Conservation (phyloP, 2,113 vertebrate genomes). For the Pao palembangensis region DNA sequence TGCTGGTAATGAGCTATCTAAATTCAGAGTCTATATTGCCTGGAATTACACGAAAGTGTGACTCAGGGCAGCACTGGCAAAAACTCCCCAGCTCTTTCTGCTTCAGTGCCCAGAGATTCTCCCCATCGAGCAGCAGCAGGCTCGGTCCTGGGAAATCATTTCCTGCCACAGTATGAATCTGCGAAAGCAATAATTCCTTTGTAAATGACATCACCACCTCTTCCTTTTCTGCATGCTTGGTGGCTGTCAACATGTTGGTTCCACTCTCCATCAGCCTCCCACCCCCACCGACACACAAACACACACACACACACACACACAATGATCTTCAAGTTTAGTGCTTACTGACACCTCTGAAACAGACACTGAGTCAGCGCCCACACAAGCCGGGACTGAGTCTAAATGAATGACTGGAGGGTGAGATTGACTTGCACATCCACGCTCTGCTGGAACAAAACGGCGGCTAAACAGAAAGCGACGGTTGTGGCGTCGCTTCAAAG, state of each 20-base stretch:
- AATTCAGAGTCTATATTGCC: constrained; percentile 72
- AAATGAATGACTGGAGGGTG: constrained; percentile 37
- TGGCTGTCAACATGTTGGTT: constrained; percentile 57
- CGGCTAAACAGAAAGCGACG: constrained; percentile 54
- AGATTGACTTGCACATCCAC: constrained; percentile 44
- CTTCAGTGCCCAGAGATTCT: constrained; percentile 52
- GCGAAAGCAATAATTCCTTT: constrained; percentile 56
- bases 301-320: constrained; percentile 5
- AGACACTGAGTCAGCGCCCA: constrained; percentile 28
- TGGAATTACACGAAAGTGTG: constrained; percentile 66
- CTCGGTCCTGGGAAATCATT: constrained; percentile 46
- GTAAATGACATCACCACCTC: constrained; percentile 49
- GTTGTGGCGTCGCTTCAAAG: constrained; percentile 42
- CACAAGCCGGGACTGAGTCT: constrained; percentile 18
- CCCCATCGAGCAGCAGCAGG: constrained; percentile 37
- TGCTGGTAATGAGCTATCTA: constrained; percentile 67
- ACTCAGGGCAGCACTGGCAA: constrained; percentile 46
- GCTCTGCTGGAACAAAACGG: constrained; percentile 43
- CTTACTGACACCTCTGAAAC: constrained; percentile 45
- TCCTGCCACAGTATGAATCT: constrained; percentile 48
- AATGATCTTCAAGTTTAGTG: constrained; percentile 25
- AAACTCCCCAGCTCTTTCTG: constrained; percentile 50
- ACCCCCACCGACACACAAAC: background rate
- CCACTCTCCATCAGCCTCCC: constrained; percentile 50
- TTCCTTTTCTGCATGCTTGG: constrained; percentile 50